These are phyloP conservation scores for Stercorarius parasiticus DNA, from an alignment of 2,113 vertebrate species.

Conservation along the genomic window DNA sequence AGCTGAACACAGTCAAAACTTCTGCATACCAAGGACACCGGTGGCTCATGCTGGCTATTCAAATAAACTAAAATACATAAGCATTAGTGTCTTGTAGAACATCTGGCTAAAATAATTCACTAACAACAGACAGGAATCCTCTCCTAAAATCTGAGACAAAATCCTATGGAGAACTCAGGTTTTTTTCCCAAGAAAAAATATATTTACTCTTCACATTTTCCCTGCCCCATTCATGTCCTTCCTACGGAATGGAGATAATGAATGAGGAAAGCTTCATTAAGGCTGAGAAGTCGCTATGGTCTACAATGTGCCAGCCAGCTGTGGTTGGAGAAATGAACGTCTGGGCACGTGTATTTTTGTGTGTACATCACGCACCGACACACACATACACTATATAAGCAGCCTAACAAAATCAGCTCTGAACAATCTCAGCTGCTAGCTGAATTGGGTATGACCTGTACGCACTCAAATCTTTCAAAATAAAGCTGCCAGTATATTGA, in stretches of 20 bases:
- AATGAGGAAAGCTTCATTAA: neutral
- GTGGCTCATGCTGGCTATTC: neutral
- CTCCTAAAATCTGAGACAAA: neutral
- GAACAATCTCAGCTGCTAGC: neutral
- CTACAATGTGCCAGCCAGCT: neutral
- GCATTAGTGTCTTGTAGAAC: neutral
- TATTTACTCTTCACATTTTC: neutral
- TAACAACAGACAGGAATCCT: neutral
- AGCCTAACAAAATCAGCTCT: neutral
- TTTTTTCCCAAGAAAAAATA: neutral
- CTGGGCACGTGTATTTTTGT: neutral
- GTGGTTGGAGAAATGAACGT: neutral
- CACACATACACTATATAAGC: no score
- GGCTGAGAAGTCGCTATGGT: neutral
- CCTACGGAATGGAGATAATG: neutral
- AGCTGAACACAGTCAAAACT: neutral
- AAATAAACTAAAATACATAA: neutral
- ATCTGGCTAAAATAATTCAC: neutral
- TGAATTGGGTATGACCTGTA: neutral
- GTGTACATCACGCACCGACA: neutral
- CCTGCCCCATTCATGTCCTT: neutral
- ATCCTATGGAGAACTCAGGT: neutral
- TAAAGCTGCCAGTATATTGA: neutral
- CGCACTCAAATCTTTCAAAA: neutral
- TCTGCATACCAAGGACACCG: neutral